Percentiles rank a stretch among this genome's conserved stretches.
Evolutionary conservation across 2,888 invertebrate species (phyloP).

Genomic region (Orthonevra nobilis): DNA sequence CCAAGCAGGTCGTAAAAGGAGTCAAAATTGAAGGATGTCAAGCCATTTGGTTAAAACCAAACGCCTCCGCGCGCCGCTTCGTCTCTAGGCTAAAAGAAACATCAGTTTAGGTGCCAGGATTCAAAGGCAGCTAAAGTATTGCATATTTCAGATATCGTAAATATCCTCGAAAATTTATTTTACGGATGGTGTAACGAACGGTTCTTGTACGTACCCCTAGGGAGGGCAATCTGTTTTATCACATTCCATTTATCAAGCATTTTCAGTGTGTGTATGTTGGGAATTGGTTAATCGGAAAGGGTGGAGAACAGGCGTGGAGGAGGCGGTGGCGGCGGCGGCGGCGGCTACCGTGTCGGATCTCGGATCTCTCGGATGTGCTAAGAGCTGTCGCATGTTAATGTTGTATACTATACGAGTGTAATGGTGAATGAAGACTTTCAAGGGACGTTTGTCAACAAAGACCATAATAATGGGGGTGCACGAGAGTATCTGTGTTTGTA

Average conservation of each 20-base stretch:
- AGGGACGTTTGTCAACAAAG: slow-evolving; percentile 36
- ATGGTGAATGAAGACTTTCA: slow-evolving; percentile 39
- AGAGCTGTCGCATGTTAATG: slow-evolving; percentile 6
- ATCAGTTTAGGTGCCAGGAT: slow-evolving; percentile 35
- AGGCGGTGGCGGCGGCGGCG: too few relatives aligned
- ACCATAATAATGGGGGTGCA: slow-evolving; percentile 12
- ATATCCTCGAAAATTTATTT: slow-evolving; percentile 24
- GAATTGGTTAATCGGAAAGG: slow-evolving; percentile 43
- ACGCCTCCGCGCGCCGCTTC: background rate
- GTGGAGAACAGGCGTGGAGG: too few relatives aligned
- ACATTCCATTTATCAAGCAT: slow-evolving; percentile 46
- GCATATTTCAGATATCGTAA: slow-evolving; percentile 39
- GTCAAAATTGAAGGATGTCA: too few relatives aligned
- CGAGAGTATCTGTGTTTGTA: background rate
- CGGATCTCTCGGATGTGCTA: slow-evolving; percentile 1
- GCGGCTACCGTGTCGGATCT: slow-evolving; percentile 2
- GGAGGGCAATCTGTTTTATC: slow-evolving; percentile 39
- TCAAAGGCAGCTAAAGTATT: slow-evolving; percentile 20
- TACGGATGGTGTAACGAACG: slow-evolving; percentile 4
- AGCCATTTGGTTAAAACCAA: too few relatives aligned
- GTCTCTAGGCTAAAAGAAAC: slow-evolving; percentile 8
- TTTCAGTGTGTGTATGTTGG: slow-evolving; percentile 29
- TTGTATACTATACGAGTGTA: slow-evolving; percentile 16
- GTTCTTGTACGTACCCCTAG: background rate
- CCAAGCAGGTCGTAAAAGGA: too few relatives aligned